Evolutionary conservation across 2,113 vertebrate species (phyloP), one percentile per base, ranked within the genome.

Genomic region (Petroica traversi): DNA sequence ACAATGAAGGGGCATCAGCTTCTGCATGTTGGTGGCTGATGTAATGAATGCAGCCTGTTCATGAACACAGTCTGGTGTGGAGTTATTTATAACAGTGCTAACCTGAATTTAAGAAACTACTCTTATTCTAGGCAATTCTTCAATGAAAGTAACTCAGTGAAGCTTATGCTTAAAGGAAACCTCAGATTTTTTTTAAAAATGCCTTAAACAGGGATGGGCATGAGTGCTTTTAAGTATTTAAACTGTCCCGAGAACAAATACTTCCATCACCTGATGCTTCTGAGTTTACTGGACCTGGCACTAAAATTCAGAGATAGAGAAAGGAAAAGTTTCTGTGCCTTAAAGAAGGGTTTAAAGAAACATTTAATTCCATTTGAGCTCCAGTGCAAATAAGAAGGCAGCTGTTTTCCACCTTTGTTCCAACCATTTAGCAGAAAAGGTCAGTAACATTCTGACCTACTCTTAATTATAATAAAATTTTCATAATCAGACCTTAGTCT

Each of bases 401-500:
- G 26, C 29, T 88, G 17, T 46, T 86, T 85, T 69, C 82, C 29
- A 77, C 49, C 26, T 84, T 34, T 0, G 0, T 73, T 80, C 62
- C 84, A 90, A 45, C 11, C 46, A 85, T 63, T 92, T 71, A 94
- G 78, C 51, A 90, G 82, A 83, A 92, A 72, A 93, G 63, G 62
- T 57, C 69, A 82, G 43, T 77, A 38, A 34, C 72, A 63, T 49
- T 84, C 51, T 92, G 76, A 78, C 64, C 49, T 63, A 34, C n/a
- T 55, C 46, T 85, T 52, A 74, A 76, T 85, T 54, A 83, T 38
- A 88, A 74, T 49, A 76, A 51, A 85, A 83, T 90, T 93, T 92
- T 66, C 89, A 89, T 90, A 83, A 93, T 57, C 79, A 45, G 85
- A 94, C 80, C 31, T 67, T 67, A 88, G 59, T 66, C 49, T 63